phyloP scores from a whole-genome alignment of 2,113 vertebrate genomes.

The Xyliphius kryptos region DNA sequence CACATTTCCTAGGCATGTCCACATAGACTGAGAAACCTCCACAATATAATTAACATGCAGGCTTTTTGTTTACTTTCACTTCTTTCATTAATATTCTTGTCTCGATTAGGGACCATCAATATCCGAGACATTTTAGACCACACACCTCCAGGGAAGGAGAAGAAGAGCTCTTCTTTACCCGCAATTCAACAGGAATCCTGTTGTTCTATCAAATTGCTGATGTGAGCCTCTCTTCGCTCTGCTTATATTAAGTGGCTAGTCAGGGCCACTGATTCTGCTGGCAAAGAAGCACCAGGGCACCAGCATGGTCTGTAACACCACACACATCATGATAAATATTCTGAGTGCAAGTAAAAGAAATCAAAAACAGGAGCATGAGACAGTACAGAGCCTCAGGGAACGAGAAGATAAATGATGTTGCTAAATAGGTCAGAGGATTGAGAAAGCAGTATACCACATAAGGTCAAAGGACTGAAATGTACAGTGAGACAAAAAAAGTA shows the following conservation, averaged over 20 bases:
- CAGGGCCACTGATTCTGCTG: slow-evolving; percentile 36
- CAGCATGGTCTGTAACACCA: slow-evolving; percentile 35
- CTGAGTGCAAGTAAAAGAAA: no score
- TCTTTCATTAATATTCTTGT: slow-evolving; percentile 29
- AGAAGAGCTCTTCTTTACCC: slow-evolving; percentile 57
- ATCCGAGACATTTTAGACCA: slow-evolving; percentile 49
- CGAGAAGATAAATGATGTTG: no score
- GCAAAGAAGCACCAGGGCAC: slow-evolving; percentile 50
- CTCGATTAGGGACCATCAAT: slow-evolving; percentile 19
- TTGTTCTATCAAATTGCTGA: slow-evolving; percentile 51
- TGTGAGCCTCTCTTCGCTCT: slow-evolving; percentile 41
- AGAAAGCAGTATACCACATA: no score
- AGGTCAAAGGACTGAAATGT: no score
- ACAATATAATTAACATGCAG: slow-evolving; percentile 8
- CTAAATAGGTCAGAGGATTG: no score
- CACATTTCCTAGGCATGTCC: no score
- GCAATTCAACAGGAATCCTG: slow-evolving; percentile 49
- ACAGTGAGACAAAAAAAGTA: no score
- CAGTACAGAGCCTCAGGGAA: no score
- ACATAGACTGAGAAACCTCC: no score
- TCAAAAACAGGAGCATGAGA: no score
- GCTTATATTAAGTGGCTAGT: slow-evolving; percentile 49
- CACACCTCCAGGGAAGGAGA: slow-evolving; percentile 46
- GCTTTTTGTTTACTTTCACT: slow-evolving; percentile 18
- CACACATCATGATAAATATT: slow-evolving; percentile 29